Conservation (phyloP, 2,888 invertebrate species). For the Aelia acuminata region DNA sequence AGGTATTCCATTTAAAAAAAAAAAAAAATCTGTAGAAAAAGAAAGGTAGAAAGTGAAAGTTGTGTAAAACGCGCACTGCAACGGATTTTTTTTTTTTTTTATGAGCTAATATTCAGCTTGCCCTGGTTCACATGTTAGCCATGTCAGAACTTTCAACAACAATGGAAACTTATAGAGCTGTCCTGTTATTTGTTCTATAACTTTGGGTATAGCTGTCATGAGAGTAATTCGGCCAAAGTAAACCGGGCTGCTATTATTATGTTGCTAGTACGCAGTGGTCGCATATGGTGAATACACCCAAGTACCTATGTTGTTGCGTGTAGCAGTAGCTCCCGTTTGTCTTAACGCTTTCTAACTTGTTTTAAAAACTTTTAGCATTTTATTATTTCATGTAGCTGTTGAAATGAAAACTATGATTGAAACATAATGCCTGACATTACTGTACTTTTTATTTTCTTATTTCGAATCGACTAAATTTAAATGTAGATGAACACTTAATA, state of each 20-base stretch:
- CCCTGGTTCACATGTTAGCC: background rate
- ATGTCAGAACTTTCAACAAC: background rate
- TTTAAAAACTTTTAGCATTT: background rate
- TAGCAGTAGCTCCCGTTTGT: background rate
- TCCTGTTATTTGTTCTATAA: background rate
- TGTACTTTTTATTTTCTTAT: no score
- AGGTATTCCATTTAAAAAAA: no score
- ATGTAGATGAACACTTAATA: no score
- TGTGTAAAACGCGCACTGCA: no score
- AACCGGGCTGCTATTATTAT: background rate
- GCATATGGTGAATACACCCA: background rate
- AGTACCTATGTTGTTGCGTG: background rate
- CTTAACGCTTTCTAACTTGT: background rate
- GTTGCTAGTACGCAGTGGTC: background rate
- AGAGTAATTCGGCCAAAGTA: background rate
- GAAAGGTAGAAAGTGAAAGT: no score
- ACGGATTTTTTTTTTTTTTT: no score
- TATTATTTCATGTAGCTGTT: no score
- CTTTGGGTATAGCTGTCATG: conserved; percentile 3
- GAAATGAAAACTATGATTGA: no score
- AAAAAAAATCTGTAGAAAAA: no score
- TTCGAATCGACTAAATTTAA: no score
- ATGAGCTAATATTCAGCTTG: background rate
- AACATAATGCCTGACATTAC: no score
- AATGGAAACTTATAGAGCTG: background rate